Evolutionary conservation across 2,113 vertebrate species (phyloP), one percentile per base, ranked within the genome.

Genomic region (Atractosteus spatula): DNA sequence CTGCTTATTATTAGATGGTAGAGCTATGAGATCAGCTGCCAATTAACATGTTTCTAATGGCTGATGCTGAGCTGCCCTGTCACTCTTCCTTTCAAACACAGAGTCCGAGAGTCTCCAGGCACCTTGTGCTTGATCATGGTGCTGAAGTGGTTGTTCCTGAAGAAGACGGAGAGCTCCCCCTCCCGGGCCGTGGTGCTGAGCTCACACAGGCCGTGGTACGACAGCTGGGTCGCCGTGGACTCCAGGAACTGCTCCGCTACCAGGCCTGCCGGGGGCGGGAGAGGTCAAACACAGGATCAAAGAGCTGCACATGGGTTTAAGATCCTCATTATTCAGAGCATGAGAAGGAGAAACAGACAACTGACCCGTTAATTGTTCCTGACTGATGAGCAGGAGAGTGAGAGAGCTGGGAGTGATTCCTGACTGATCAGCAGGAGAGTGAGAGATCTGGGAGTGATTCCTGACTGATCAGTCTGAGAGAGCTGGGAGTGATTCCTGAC

Each of bases 101-200:
- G 42, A 67, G 41, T 14, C 54, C 3, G 3, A 3, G 11, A n/a
- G 17, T 29, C 56, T 3, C 7, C 3, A 12, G 57, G 51, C 62
- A 96, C 96, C 95, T 96, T 83, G 91, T 98, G 94, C 84, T 98
- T 98, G 74, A 89, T 95, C 88, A 98, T 93, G 56, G 96, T 96
- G 83, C 95, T 96, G 80, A 98, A 98, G 90, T 95, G 96, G 87
- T 98, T 98, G 91, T 98, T 98, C n/a, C 96, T 92, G 89, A 98
- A 98, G 86, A 98, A 98, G 66, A 97, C 96, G 0, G 93, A 92
- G 12, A 97, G 94, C 71, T 98, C 95, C 0, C 88, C 96, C 71
- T 98, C 96, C 41, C 81, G 91, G 55, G 91, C 95, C 0, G 85
- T 78, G 0, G 92, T 79, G 3, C 90, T 95, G 0, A 98, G 93